These are phyloP conservation scores for Chydorus sphaericus DNA, from an alignment of 2,888 invertebrate genomes.

Conservation along the genomic window DNA sequence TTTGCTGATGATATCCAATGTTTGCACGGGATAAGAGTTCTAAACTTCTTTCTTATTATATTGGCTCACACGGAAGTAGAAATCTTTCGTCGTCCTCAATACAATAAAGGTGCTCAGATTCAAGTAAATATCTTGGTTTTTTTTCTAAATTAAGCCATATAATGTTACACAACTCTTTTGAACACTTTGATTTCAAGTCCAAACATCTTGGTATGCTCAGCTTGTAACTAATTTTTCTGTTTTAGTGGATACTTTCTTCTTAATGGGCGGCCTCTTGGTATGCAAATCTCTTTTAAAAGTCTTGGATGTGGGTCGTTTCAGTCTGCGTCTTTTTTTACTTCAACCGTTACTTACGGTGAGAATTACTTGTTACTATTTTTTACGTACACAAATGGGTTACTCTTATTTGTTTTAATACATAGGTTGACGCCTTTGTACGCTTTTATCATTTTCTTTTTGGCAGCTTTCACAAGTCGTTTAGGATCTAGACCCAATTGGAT, in stretches of 20 bases:
- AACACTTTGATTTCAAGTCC: background rate
- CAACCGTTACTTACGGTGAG: constrained; percentile 24
- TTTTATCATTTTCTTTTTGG: constrained; percentile 53
- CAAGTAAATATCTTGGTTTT: no score
- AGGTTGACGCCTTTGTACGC: constrained; percentile 60
- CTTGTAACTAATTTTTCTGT: constrained; percentile 71
- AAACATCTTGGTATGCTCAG: constrained; percentile 13
- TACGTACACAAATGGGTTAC: no score
- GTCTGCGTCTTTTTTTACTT: background rate
- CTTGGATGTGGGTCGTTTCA: constrained; percentile 6
- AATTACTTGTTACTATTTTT: no score
- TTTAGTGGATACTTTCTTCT: constrained; percentile 75
- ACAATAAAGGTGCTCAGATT: background rate
- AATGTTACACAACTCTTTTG: no score
- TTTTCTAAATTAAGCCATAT: no score
- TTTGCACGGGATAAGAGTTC: background rate
- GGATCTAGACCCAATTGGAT: constrained; percentile 64
- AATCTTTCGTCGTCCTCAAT: background rate
- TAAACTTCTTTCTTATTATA: background rate
- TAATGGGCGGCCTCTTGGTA: constrained; percentile 39
- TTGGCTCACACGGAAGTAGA: background rate
- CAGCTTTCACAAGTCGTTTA: constrained; percentile 50
- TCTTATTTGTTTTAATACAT: no score
- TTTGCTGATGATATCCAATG: background rate
- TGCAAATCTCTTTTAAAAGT: background rate